Conservation (phyloP, 37 sponge, comb jelly and placozoan genomes). For the Spongilla lacustris region DNA sequence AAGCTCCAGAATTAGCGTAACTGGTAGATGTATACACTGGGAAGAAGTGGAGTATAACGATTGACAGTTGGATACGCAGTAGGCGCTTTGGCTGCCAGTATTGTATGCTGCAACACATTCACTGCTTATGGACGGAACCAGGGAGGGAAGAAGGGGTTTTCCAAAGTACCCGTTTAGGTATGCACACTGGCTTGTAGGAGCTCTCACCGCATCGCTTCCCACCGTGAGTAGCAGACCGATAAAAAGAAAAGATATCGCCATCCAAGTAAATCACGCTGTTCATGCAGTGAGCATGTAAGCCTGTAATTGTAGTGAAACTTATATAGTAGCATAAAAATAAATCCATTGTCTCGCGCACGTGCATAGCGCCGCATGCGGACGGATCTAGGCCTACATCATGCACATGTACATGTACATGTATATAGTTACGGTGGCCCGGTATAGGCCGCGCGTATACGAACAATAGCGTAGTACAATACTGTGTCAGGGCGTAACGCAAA, state of each 20-base stretch:
- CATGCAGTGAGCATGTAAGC: too few species aligned
- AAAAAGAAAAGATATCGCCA: background rate
- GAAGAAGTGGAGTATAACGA: background rate
- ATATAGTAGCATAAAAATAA: too few species aligned
- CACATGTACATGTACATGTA: too few species aligned
- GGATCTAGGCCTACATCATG: too few species aligned
- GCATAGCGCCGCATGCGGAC: too few species aligned
- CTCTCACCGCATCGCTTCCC: background rate
- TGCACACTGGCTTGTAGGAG: background rate
- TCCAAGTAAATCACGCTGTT: too few species aligned
- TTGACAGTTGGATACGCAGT: background rate
- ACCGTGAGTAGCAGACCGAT: background rate
- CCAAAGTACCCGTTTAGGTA: background rate
- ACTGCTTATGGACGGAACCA: background rate
- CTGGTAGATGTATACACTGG: background rate
- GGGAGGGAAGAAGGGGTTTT: background rate
- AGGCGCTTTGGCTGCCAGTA: background rate
- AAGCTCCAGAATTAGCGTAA: background rate
- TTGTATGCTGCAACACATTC: background rate
- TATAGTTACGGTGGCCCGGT: too few species aligned
- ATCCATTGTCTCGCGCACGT: too few species aligned
- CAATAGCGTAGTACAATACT: too few species aligned
- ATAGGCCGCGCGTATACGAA: too few species aligned
- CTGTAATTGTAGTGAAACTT: too few species aligned
- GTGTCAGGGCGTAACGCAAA: too few species aligned